Percentiles rank a stretch among this genome's conserved stretches.
phyloP scores from a whole-genome alignment of 1,140 invertebrate genomes.

The Drosophila bipectinata region DNA sequence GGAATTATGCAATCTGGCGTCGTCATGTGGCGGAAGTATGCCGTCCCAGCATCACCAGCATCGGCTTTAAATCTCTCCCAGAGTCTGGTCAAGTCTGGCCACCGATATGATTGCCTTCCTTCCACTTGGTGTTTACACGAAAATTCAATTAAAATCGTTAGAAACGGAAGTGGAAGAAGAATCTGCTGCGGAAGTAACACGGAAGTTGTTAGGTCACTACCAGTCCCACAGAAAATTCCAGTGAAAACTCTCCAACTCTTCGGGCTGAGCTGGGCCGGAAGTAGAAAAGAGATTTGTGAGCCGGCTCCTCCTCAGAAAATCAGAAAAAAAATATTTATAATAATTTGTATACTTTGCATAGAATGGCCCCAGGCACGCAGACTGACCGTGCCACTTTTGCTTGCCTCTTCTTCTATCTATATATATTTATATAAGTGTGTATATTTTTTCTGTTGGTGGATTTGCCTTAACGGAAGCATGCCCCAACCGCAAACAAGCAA shows the following conservation, averaged over 20 bases:
- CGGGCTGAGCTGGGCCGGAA: conserved; percentile 44
- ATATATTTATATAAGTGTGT: background rate
- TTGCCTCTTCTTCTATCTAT: conserved; percentile 36
- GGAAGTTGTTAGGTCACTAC: conserved; percentile 76
- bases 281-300: conserved; percentile 52
- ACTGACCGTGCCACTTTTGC: conserved; percentile 75
- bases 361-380: conserved; percentile 33
- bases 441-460: conserved; percentile 11
- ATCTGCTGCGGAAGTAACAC: conserved; percentile 71
- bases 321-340: conserved; percentile 8
- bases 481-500: conserved; percentile 60
- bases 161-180: conserved; percentile 62
- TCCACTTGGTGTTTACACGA: conserved; percentile 69
- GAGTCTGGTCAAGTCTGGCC: conserved; percentile 45
- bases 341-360: conserved; percentile 67
- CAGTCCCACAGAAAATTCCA: conserved; percentile 57
- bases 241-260: conserved; percentile 53
- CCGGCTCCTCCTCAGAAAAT: conserved; percentile 21
- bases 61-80: conserved; percentile 19
- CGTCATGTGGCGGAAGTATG: conserved; percentile 65
- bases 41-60: conserved; percentile 44
- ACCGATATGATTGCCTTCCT: conserved; percentile 16
- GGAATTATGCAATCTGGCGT: conserved; percentile 78
- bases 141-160: conserved; percentile 79
- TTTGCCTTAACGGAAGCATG: conserved; percentile 77